Percentiles rank a stretch among this genome's conserved stretches.
Conservation (phyloP, 2,888 invertebrate genomes). For the Neoscelio sp. region DNA sequence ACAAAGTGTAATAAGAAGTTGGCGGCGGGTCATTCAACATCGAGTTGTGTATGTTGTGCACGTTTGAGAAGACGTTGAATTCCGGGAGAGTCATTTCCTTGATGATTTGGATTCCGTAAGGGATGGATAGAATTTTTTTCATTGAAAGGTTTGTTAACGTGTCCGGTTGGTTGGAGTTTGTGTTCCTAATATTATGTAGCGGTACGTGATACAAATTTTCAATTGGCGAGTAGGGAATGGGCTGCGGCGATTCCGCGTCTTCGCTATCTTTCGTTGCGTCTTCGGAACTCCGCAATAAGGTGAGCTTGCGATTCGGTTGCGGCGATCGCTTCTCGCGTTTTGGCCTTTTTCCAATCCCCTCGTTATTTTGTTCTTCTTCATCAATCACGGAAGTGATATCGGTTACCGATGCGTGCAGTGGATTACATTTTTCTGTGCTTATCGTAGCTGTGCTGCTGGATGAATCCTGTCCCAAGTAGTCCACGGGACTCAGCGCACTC, state of each 20-base stretch:
- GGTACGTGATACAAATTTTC: constrained; percentile 74
- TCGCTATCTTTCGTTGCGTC: constrained; percentile 73
- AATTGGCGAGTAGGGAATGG: constrained; percentile 71
- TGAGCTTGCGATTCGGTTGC: constrained; percentile 72
- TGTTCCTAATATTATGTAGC: constrained; percentile 69
- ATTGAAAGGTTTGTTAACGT: constrained; percentile 82
- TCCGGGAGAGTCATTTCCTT: constrained; percentile 74
- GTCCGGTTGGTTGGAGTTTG: constrained; percentile 79
- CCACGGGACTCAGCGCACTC: constrained; percentile 36
- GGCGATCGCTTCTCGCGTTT: constrained; percentile 48
- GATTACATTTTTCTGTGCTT: constrained; percentile 89
- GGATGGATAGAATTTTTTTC: constrained; percentile 86
- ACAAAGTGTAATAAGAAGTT: too few relatives aligned
- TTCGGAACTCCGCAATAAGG: constrained; percentile 69
- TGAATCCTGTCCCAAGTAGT: constrained; percentile 83
- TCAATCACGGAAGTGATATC: constrained; percentile 86
- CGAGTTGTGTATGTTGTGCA: constrained; percentile 71
- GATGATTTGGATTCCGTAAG: constrained; percentile 87
- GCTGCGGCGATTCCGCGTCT: constrained; percentile 67
- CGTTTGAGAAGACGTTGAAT: constrained; percentile 74
- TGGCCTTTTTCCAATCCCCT: constrained; percentile 71
- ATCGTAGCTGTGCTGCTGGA: constrained; percentile 86
- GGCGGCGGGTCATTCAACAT: too few relatives aligned
- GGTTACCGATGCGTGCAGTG: constrained; percentile 85
- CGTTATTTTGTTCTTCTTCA: constrained; percentile 77